phyloP scores from a whole-genome alignment of 2,113 vertebrate genomes.

The Anarhynchus alexandrinus region DNA sequence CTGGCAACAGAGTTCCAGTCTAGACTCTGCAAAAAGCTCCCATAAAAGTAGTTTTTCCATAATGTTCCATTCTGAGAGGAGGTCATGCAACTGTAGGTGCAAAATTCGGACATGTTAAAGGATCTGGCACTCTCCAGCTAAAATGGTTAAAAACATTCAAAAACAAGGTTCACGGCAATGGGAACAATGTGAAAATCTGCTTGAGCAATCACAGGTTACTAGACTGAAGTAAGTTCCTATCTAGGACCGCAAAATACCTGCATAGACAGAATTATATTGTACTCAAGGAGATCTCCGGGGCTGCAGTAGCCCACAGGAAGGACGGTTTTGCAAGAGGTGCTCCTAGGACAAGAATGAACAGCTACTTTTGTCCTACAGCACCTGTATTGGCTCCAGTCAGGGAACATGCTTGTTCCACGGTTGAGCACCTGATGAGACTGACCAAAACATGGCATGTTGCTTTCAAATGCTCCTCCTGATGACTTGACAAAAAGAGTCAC shows the following conservation, averaged over 20 bases:
- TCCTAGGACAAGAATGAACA: neutral
- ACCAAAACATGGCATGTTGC: neutral
- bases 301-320: neutral
- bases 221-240: neutral
- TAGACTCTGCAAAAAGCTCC: neutral
- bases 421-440: neutral
- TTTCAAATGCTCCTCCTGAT: neutral
- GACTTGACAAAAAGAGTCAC: neutral
- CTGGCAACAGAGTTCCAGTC: neutral
- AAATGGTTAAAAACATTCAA: neutral
- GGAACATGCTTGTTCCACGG: neutral
- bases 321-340: neutral
- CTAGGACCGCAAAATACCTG: neutral
- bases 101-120: neutral
- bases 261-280: neutral
- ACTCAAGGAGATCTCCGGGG: neutral
- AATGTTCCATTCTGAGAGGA: neutral
- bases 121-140: neutral
- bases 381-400: neutral
- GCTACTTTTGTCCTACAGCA: neutral
- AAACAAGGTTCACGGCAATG: neutral
- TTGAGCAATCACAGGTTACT: neutral
- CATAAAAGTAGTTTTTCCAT: neutral
- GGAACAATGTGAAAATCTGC: neutral
- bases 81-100: too few relatives aligned